Conservation (phyloP, 2,888 invertebrate species). For the Agonum fuliginosum region DNA sequence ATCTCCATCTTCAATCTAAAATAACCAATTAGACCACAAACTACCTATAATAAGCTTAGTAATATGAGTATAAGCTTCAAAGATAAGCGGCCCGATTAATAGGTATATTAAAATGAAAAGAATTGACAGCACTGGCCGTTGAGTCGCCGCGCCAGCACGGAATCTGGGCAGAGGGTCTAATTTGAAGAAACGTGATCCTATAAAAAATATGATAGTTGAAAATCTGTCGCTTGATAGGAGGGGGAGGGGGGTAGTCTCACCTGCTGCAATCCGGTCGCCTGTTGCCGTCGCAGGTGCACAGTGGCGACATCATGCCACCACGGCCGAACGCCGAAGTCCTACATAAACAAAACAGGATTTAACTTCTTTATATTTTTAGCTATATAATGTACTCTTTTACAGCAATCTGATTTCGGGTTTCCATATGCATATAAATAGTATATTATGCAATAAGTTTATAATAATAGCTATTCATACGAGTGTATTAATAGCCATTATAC, state of each 20-base stretch:
- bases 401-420: no score
- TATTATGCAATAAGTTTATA: no score
- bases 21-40: constrained; percentile 54
- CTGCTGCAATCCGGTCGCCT: constrained; percentile 1
- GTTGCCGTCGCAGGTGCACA: constrained; percentile 34
- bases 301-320: constrained; percentile 18
- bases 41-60: constrained; percentile 51
- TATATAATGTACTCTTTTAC: no score
- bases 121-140: constrained; percentile 9
- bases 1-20: constrained; percentile 35
- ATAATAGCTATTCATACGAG: no score
- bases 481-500: no score
- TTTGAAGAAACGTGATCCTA: constrained; percentile 40
- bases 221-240: constrained; percentile 32
- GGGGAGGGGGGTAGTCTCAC: constrained; percentile 13
- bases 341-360: no score
- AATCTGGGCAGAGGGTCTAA: constrained; percentile 5
- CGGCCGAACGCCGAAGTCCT: constrained; percentile 2
- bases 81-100: constrained; percentile 52
- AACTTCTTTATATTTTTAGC: no score
- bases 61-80: constrained; percentile 37
- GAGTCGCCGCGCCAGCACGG: not conserved
- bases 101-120: constrained; percentile 37
- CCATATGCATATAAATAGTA: no score
- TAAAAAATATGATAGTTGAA: constrained; percentile 48